A percentile compares a stretch with the other conserved stretches of the same genome.
Conservation (phyloP, 2,113 vertebrate genomes). For the Neoarius graeffei region DNA sequence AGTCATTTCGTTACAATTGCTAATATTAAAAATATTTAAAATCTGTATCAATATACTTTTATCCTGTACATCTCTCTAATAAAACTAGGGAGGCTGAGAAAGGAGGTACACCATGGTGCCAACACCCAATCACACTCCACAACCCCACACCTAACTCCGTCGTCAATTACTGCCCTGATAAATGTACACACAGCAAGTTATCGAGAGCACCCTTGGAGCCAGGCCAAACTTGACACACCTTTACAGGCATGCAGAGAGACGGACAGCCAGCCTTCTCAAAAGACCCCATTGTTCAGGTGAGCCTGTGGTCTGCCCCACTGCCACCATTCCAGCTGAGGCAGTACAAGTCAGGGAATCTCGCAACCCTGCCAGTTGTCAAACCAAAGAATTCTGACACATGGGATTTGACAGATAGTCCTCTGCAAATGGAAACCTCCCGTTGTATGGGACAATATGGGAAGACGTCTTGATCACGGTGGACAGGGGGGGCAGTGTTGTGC, state of each 20-base stretch:
- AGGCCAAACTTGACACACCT: slow-evolving; percentile 44
- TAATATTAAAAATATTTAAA: slow-evolving; percentile 56
- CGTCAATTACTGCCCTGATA: slow-evolving; percentile 29
- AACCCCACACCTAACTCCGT: background rate
- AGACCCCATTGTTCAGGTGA: slow-evolving; percentile 24
- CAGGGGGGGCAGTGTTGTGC: background rate
- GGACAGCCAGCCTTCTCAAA: slow-evolving; percentile 32
- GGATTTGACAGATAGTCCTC: background rate
- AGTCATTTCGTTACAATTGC: slow-evolving; percentile 38
- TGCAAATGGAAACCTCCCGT: slow-evolving; percentile 6
- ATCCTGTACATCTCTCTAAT: slow-evolving; percentile 40
- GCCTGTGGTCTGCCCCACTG: slow-evolving; percentile 17
- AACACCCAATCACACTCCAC: background rate
- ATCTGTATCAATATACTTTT: slow-evolving; percentile 47
- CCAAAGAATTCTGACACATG: background rate
- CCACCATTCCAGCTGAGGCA: slow-evolving; percentile 32
- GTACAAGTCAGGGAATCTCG: background rate
- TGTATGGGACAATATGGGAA: slow-evolving; percentile 36
- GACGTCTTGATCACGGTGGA: slow-evolving; percentile 16
- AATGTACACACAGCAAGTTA: slow-evolving; percentile 43
- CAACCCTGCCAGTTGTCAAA: background rate
- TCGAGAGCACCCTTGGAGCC: slow-evolving; percentile 16
- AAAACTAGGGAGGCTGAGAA: slow-evolving; percentile 36
- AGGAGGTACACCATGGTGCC: background rate
- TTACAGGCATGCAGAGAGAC: slow-evolving; percentile 28